Evolutionary conservation across 1,140 invertebrate species (phyloP).

Genomic region (Panagrolaimus sp.): DNA sequence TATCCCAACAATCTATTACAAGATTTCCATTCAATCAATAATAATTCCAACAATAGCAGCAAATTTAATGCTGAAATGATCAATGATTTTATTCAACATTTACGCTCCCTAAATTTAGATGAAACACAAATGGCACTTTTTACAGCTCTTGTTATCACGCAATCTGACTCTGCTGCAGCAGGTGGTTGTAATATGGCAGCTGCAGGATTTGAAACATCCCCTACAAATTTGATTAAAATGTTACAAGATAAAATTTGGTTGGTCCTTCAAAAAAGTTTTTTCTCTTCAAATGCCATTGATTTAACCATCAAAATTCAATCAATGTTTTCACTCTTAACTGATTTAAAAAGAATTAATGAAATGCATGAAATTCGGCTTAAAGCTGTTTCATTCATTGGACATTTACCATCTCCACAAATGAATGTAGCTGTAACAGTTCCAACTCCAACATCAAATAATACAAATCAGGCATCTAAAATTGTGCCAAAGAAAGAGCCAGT

Average conservation of each 20-base stretch:
- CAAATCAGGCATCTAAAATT: too few relatives aligned
- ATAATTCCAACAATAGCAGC: constrained; percentile 75
- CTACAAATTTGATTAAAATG: constrained; percentile 15
- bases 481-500: not conserved
- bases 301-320: not conserved
- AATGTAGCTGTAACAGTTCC: not conserved
- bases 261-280: not conserved
- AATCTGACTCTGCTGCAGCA: not conserved
- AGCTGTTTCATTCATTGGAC: not conserved
- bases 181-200: not conserved
- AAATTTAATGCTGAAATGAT: constrained; percentile 73
- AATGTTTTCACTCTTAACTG: not conserved
- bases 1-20: too few relatives aligned
- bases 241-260: constrained; percentile 20
- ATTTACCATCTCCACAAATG: not conserved
- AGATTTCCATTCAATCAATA: too few relatives aligned
- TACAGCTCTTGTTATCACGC: constrained; percentile 13
- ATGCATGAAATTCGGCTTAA: not conserved
- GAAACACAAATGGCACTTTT: constrained; percentile 81
- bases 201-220: constrained; percentile 9
- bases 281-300: not conserved
- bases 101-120: constrained; percentile 79
- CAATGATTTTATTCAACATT: constrained; percentile 89
- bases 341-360: constrained; percentile 3
- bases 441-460: not conserved